Evolutionary conservation across 2,113 vertebrate genomes (phyloP), one percentile per base, ranked within the genome.

Genomic region (Cyprinodon brontotheroides): DNA sequence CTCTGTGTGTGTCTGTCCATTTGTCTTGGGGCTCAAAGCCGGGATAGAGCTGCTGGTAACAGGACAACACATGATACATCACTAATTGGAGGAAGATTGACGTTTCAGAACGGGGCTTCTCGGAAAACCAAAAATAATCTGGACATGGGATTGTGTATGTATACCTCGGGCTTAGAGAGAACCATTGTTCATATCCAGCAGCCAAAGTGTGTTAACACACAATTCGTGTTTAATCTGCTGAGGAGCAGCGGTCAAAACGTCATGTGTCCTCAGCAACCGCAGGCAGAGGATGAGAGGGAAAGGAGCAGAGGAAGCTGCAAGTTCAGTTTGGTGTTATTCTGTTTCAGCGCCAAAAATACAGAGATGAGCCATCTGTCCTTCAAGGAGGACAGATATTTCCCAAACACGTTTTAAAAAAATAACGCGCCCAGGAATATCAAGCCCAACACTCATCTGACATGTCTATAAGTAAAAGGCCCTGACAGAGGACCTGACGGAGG

Each of bases 41-140:
- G 77, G 39, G 79, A 81, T 83, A 78, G 63, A 29, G 53, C 81
- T 40, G 63, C 50, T 53, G 15, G 17, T 2, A 77, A 87, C 74
- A 79, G 22, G 81, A 81, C 72, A 88, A 78, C 82, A 72, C 82
- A 79, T 22, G 86, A 91, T 89, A 88, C 74, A 81, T 91, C 83
- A 84, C 89, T 91, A 90, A 91, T 90, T 89, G 79, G 78, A 79
- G 70, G 72, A 76, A 80, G 83, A 91, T 75, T 70, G 80, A 83
- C 61, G 71, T 85, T 86, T 83, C 83, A 67, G 48, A 9, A 65
- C 64, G 72, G 78, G 86, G 2, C 74, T 88, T 87, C 82, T 74
- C 62, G 45, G 85, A 90, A 89, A 89, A 84, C 64, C 71, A 14
- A 86, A 90, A 90, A 83, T 70, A 92, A 92, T 90, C 82, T 82